Base-by-base conservation (phyloP, 2,797 vertebrate species). In the Austrolebias charrua region DNA sequence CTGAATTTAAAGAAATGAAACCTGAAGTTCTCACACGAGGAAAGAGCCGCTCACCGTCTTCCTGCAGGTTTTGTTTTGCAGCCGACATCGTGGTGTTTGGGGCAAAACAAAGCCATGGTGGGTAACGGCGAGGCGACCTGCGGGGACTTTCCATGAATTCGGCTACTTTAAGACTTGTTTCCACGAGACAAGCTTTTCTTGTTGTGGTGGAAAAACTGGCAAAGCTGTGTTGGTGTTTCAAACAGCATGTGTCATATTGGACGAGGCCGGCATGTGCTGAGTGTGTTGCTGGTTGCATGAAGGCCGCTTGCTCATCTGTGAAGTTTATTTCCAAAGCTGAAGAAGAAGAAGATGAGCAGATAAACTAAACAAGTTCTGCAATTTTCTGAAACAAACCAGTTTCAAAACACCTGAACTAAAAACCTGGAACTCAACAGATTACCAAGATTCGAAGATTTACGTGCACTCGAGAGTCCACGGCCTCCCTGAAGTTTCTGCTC, bases 161-260 rank as follows among this genome's bases (percentile, higher is more conserved):
- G 61, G 83, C 78, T 81, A 85, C 85, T 87, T 88, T 89, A 44
- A 55, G 70, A 57, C 63, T 69, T 45, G 69, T 86, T 87, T 86
- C 81, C 78, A 70, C 46, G 71, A 79, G 69, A 73, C 70, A 55
- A 64, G 72, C 72, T 69, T 66, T 82, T 81, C 71, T 76, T 79
- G 77, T 77, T 80, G 78, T 55, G 76, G 80, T 85, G 89, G 89
- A 88, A 91, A 90, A 77, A 63, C 52, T 69, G 73, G 71, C 75
- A 84, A 38, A 81, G 82, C 75, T 75, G 75, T 91, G 91, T 92
- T 90, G 80, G 58, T 82, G 87, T 69, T 73, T 78, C 63, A 91
- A 92, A 91, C 88, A 92, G 60, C 57, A 72, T 88, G 88, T 91
- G 86, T 86, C 87, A 89, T 43, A 89, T 91, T 83, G 63, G 60